Evolutionary conservation across 2,888 invertebrate species (phyloP).

Genomic region (Ochlodes sylvanus): DNA sequence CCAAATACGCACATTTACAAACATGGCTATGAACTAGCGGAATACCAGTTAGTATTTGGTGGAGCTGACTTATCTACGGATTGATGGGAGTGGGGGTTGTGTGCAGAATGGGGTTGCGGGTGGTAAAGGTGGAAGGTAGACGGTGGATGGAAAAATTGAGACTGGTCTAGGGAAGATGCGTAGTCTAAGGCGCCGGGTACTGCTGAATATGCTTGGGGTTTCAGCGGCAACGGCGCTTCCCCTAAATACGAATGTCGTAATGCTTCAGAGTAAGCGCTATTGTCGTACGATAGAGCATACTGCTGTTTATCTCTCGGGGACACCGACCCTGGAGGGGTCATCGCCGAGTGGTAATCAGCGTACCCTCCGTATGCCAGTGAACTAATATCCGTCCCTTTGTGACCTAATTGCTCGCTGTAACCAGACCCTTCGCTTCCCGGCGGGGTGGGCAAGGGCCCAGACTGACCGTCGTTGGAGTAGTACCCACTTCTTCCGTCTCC

Average conservation of each 20-base stretch:
- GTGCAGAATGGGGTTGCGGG: conserved; percentile 82
- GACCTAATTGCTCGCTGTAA: conserved; percentile 87
- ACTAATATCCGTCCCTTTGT: conserved; percentile 86
- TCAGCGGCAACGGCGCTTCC: conserved; percentile 88
- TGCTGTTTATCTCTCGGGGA: conserved; percentile 95
- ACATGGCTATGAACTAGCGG: conserved; percentile 89
- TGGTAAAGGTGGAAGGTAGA: conserved; percentile 96
- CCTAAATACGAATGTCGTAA: conserved; percentile 83
- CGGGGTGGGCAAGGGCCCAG: conserved; percentile 93
- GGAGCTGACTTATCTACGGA: conserved; percentile 86
- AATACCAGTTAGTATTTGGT: conserved; percentile 91
- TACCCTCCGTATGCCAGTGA: conserved; percentile 85
- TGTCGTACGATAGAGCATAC: conserved; percentile 79
- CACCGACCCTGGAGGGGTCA: conserved; percentile 99
- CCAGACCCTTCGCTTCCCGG: conserved; percentile 94
- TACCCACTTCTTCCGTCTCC: conserved; percentile 79
- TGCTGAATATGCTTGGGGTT: conserved; percentile 95
- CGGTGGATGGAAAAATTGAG: conserved; percentile 92
- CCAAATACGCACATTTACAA: conserved; percentile 39
- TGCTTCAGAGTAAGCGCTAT: conserved; percentile 88
- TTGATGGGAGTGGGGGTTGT: conserved; percentile 75
- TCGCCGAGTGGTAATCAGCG: conserved; percentile 95
- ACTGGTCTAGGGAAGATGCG: conserved; percentile 89
- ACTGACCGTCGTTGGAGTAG: conserved; percentile 86
- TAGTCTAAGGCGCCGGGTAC: conserved; percentile 88